A percentile compares a stretch with the other conserved stretches of the same genome.
phyloP scores from a whole-genome alignment of 2,113 vertebrate genomes.

The Shinisaurus crocodilurus region DNA sequence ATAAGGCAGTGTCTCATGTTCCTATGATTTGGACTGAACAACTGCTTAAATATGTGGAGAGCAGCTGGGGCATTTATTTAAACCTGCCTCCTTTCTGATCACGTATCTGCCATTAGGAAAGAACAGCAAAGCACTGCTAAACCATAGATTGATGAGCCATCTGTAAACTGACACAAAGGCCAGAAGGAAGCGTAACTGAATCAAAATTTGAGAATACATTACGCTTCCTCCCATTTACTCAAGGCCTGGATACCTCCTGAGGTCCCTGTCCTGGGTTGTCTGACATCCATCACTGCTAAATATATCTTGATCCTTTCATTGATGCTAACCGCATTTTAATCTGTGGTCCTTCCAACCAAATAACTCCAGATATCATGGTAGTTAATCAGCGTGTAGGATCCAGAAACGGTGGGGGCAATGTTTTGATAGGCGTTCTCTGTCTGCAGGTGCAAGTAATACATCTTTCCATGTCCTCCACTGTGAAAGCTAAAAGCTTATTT shows the following conservation, averaged over 20 bases:
- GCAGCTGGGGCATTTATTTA: slow-evolving; percentile 58
- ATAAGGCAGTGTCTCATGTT: too few species aligned
- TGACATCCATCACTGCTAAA: slow-evolving; percentile 62
- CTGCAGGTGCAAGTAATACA: too few species aligned
- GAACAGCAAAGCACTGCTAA: slow-evolving; percentile 64
- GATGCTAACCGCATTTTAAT: slow-evolving; percentile 51
- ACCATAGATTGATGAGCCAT: slow-evolving; percentile 71
- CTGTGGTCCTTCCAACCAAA: slow-evolving; percentile 50
- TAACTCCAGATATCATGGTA: slow-evolving; percentile 64
- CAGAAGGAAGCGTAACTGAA: slow-evolving; percentile 74
- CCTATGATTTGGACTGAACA: slow-evolving; percentile 28
- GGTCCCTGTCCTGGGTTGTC: slow-evolving; percentile 52
- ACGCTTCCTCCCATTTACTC: slow-evolving; percentile 54
- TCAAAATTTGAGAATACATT: slow-evolving; percentile 72
- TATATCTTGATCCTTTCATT: not conserved
- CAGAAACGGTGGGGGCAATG: too few species aligned
- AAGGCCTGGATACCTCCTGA: slow-evolving; percentile 54
- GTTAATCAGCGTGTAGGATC: too few species aligned
- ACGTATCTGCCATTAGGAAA: slow-evolving; percentile 70
- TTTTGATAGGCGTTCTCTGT: too few species aligned
- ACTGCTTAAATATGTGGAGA: slow-evolving; percentile 60
- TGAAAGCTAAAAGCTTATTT: too few species aligned
- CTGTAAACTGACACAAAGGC: slow-evolving; percentile 71
- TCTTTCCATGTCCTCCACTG: too few species aligned
- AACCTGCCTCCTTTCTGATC: slow-evolving; percentile 66